Evolutionary conservation across 2,797 vertebrate species (phyloP).

Genomic region (Micromesistius poutassou): DNA sequence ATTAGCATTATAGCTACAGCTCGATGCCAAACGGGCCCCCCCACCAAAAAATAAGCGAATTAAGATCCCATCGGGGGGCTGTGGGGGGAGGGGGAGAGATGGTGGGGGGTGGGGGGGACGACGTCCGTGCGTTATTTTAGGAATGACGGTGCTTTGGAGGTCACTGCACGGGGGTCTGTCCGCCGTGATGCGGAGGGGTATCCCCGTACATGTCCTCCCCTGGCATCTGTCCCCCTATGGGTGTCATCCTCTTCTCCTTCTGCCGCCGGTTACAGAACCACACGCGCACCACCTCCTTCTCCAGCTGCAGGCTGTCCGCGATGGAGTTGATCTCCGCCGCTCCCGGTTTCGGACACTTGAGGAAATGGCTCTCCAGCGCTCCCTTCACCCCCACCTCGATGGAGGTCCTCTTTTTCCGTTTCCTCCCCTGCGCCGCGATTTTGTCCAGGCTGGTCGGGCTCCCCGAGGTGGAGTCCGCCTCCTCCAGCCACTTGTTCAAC

Average conservation of each 20-base stretch:
- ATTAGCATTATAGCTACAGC: slow-evolving; percentile 61
- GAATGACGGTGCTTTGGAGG: slow-evolving; percentile 31
- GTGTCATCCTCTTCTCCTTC: slow-evolving; percentile 99
- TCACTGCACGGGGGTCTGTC: slow-evolving; percentile 97
- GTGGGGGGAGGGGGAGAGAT: too few species aligned
- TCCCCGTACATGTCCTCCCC: slow-evolving; percentile 98
- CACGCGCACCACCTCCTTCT: slow-evolving; percentile 98
- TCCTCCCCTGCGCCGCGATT: slow-evolving; percentile 95
- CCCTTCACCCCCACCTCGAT: slow-evolving; percentile 98
- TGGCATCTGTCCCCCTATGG: slow-evolving; percentile 87
- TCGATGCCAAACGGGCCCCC: slow-evolving; percentile 73
- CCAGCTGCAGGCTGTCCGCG: slow-evolving; percentile 96
- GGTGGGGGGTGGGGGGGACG: too few species aligned
- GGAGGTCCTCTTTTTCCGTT: slow-evolving; percentile 97
- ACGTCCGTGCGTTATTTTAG: slow-evolving; percentile 39
- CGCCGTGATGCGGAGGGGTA: slow-evolving; percentile 94
- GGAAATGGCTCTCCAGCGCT: slow-evolving; percentile 97
- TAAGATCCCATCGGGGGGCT: background rate
- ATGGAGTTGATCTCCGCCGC: slow-evolving; percentile 95
- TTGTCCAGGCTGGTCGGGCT: slow-evolving; percentile 98
- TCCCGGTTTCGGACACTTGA: slow-evolving; percentile 96
- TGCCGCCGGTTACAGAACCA: slow-evolving; percentile 99
- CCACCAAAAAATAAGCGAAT: slow-evolving; percentile 44
- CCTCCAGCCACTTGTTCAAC: slow-evolving; percentile 99
- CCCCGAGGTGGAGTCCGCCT: slow-evolving; percentile 95